These are phyloP conservation scores for Oreotrochilus melanogaster DNA, from an alignment of 2,113 vertebrate genomes.

Conservation along the genomic window DNA sequence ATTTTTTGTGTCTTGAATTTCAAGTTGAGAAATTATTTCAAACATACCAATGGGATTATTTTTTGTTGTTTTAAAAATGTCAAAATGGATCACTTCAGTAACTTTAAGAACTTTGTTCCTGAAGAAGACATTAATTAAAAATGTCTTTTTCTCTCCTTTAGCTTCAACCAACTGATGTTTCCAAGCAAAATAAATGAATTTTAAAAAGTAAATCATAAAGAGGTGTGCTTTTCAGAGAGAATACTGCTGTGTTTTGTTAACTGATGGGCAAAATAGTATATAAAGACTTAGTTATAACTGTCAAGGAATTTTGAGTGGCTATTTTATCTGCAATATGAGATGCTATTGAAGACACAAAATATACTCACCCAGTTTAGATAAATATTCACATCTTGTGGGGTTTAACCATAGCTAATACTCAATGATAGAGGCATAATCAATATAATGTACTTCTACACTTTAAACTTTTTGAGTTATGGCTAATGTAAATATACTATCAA, in stretches of 20 bases:
- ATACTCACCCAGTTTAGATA: neutral
- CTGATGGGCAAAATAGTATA: neutral
- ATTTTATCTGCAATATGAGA: neutral
- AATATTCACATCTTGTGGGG: neutral
- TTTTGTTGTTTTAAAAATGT: constrained; percentile 24
- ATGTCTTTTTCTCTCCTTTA: constrained; percentile 1
- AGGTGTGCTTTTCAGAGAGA: neutral
- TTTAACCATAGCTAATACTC: neutral
- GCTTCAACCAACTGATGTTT: constrained; percentile 21
- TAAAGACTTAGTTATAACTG: neutral
- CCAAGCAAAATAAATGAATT: neutral
- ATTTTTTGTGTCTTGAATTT: constrained; percentile 25
- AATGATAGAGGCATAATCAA: neutral
- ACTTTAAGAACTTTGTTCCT: neutral
- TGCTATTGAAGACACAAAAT: neutral
- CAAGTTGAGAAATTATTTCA: neutral
- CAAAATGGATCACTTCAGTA: neutral
- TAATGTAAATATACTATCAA: neutral
- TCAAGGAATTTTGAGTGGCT: neutral
- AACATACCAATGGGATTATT: neutral
- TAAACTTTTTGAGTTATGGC: neutral
- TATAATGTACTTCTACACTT: neutral
- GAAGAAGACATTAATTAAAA: constrained; percentile 20
- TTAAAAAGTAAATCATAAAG: neutral
- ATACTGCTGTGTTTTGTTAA: neutral